Evolutionary conservation across 2,113 vertebrate species (phyloP), one percentile per base, ranked within the genome.

Genomic region (Antechinus flavipes): DNA sequence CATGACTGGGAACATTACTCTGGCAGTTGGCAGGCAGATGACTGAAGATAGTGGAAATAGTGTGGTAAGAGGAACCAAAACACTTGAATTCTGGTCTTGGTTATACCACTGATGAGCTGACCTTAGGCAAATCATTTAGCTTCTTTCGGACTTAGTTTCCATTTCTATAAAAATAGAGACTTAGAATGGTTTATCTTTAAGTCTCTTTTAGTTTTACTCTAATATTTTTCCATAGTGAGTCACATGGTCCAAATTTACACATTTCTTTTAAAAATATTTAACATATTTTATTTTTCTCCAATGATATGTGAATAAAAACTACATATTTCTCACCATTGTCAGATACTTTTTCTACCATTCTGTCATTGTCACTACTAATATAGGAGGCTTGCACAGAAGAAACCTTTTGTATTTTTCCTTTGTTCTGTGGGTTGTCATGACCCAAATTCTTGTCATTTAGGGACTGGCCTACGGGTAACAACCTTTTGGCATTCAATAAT

Each of bases 51-150:
- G 68, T 42, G n/a, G 68, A 84, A 22, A 42, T 9, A 76, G 16
- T 76, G 35, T 76, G 14, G 35, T n/a, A n/a, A 35, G 35, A 55
- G 24, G 49, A 23, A 0, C 30, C 8, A 6, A 58, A 42, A 30
- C 14, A 14, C 23, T 11, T 35, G 12, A 10, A 7, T 49, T 92
- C 53, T 54, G 26, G 52, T 22, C 52, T 35, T 22, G 6, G 2
- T 14, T 8, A 0, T 0, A 54, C 22, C 25, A 35, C 4, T 35
- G 2, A 1, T 47, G n/a, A 91, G 90, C 8, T 47, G n/a, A 42
- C 19, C 68, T 84, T 42, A 42, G 42, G 16, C n/a, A 84, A 42
- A 84, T 84, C 6, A 84, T 23, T 23, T n/a, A 84, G 42, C 19
- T 84, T 84, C 19, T 84, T 84, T 84, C 16, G 68, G 68, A 42